These are phyloP conservation scores for Leptinotarsa texana DNA, from an alignment of 1,140 invertebrate genomes.

Conservation along the genomic window DNA sequence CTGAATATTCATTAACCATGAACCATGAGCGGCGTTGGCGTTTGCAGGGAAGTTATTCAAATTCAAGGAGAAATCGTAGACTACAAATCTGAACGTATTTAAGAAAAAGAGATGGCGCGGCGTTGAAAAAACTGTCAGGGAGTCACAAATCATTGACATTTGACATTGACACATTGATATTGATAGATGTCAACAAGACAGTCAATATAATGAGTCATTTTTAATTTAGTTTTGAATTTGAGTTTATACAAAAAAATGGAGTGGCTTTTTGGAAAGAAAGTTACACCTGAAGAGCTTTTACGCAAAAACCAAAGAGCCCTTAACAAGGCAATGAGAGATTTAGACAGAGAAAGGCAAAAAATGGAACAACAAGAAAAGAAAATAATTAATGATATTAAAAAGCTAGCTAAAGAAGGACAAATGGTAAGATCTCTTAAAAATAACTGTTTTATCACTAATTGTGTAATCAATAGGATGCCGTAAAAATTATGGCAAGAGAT, in stretches of 20 bases:
- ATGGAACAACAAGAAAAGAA: constrained; percentile 99
- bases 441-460: background rate
- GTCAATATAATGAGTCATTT: constrained; percentile 21
- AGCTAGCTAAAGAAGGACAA: constrained; percentile 98
- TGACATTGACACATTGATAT: background rate
- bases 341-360: constrained; percentile 90
- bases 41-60: too few relatives aligned
- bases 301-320: constrained; percentile 96
- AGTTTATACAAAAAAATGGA: constrained; percentile 67
- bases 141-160: background rate
- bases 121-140: too few relatives aligned
- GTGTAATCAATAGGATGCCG: constrained; percentile 79
- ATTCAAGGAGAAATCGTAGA: too few relatives aligned
- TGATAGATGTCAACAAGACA: background rate
- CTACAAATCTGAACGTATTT: too few relatives aligned
- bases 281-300: constrained; percentile 98
- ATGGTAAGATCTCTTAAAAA: constrained; percentile 71
- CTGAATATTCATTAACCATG: too few relatives aligned
- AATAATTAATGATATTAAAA: constrained; percentile 97
- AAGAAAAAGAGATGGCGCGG: too few relatives aligned
- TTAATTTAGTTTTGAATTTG: constrained; percentile 11
- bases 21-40: too few relatives aligned
- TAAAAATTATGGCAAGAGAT: constrained; percentile 99
- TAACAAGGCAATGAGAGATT: constrained; percentile 98
- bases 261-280: constrained; percentile 94